Conservation (phyloP, 2,113 vertebrate genomes). For the Cynocephalus volans region DNA sequence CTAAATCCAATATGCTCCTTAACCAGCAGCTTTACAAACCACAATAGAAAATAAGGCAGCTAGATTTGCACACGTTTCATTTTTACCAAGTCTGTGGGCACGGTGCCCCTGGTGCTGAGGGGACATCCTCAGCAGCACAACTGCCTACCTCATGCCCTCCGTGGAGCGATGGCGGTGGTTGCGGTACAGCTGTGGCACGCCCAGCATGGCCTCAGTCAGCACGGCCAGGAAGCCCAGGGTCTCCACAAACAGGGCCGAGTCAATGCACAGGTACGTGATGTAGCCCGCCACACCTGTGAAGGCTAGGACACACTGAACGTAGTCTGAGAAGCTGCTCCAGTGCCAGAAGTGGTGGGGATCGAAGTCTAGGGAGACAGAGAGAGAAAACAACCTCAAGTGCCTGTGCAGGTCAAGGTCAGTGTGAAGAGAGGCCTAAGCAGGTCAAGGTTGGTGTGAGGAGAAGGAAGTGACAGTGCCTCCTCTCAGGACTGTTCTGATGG, state of each 20-base stretch:
- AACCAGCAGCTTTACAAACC: neutral
- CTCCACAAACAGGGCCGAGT: conserved; percentile 96
- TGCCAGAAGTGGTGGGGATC: conserved; percentile 97
- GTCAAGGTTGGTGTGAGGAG: neutral
- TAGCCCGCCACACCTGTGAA: conserved; percentile 94
- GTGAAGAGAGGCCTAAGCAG: neutral
- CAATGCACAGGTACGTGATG: conserved; percentile 96
- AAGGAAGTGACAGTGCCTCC: too few relatives aligned
- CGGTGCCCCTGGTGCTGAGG: neutral
- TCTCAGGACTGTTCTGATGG: too few relatives aligned
- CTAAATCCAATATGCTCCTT: neutral
- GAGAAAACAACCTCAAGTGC: neutral
- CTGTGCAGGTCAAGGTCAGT: neutral
- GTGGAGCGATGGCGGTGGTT: conserved; percentile 97
- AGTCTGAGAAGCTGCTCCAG: conserved; percentile 97
- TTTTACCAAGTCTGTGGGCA: fast-evolving
- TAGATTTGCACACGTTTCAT: fast-evolving
- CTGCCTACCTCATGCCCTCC: conserved; percentile 96
- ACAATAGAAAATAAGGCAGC: neutral
- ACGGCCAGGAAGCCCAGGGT: conserved; percentile 96
- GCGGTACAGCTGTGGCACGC: conserved; percentile 96
- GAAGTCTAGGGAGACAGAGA: conserved; percentile 91
- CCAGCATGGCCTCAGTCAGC: conserved; percentile 97
- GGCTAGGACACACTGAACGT: conserved; percentile 95
- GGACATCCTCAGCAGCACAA: neutral